A percentile compares a stretch with the other conserved stretches of the same genome.
These are phyloP conservation scores for Heliornis fulica DNA, from an alignment of 2,113 vertebrate species.

Conservation along the genomic window DNA sequence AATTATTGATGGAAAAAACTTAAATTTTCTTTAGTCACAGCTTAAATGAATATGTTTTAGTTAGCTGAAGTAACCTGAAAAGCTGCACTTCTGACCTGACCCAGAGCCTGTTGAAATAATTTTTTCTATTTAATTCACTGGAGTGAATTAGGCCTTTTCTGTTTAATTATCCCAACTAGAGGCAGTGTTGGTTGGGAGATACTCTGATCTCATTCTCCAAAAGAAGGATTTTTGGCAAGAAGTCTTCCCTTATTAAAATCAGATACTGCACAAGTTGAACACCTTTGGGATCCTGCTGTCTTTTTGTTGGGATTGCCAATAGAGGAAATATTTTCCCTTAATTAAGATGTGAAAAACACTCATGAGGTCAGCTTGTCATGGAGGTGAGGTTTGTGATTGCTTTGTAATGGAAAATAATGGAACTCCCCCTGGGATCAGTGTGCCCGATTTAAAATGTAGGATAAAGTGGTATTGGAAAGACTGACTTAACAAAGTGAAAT, in stretches of 20 bases:
- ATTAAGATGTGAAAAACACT: not conserved
- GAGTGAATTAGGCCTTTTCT: not conserved
- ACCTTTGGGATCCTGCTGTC: not conserved
- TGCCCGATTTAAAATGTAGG: not conserved
- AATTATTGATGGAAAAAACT: not conserved
- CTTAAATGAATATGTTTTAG: not conserved
- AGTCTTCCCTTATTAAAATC: not conserved
- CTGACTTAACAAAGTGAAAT: not conserved
- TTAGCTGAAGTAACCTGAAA: not conserved
- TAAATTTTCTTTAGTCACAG: not conserved
- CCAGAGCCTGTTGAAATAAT: not conserved
- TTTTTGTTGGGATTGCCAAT: not conserved
- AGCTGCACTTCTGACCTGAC: not conserved
- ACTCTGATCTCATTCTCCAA: not conserved
- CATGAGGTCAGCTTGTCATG: not conserved
- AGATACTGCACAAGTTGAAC: not conserved
- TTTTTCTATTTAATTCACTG: not conserved
- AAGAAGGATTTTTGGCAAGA: not conserved
- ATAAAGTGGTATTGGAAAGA: not conserved
- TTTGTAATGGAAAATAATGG: conserved; percentile 12
- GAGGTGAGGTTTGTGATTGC: not conserved
- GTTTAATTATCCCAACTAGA: not conserved
- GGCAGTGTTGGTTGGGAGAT: not conserved
- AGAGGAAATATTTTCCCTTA: conserved; percentile 8
- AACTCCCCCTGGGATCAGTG: not conserved